Percentiles rank a stretch among this genome's conserved stretches.
Evolutionary conservation across 2,113 vertebrate genomes (phyloP).

Genomic region (Gymnobelideus leadbeateri): DNA sequence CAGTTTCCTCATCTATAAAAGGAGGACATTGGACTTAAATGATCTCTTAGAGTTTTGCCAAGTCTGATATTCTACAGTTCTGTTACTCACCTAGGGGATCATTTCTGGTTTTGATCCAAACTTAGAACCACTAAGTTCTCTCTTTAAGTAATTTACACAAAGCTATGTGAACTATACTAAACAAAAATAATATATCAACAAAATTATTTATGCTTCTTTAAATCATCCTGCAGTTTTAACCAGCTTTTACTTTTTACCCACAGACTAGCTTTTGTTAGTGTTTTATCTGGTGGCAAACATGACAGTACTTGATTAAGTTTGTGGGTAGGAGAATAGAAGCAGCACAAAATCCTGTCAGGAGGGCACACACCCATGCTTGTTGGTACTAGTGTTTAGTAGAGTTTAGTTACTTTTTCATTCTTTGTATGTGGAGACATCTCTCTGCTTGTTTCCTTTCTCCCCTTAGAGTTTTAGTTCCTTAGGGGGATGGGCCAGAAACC

Average conservation of each 20-base stretch:
- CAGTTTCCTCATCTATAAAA: not conserved
- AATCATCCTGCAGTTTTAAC: not conserved
- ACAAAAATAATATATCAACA: not conserved
- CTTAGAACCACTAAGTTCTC: not conserved
- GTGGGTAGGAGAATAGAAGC: not conserved
- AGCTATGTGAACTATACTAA: not conserved
- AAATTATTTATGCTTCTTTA: not conserved
- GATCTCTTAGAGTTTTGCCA: not conserved
- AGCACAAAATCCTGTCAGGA: not conserved
- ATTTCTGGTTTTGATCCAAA: not conserved
- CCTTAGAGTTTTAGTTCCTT: not conserved
- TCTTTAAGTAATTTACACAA: not conserved
- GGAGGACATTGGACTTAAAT: not conserved
- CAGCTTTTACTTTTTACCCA: not conserved
- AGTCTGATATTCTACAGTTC: not conserved
- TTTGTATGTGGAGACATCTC: not conserved
- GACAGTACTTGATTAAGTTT: not conserved
- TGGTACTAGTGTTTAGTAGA: not conserved
- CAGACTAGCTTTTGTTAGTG: not conserved
- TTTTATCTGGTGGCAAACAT: not conserved
- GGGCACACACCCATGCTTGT: not conserved
- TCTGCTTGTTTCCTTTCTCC: rapidly evolving
- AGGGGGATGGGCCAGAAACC: not conserved
- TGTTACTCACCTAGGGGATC: not conserved
- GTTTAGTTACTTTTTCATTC: not conserved